These are phyloP conservation scores for Notarius lentiginosus DNA, from an alignment of 2,113 vertebrate genomes.

Conservation along the genomic window DNA sequence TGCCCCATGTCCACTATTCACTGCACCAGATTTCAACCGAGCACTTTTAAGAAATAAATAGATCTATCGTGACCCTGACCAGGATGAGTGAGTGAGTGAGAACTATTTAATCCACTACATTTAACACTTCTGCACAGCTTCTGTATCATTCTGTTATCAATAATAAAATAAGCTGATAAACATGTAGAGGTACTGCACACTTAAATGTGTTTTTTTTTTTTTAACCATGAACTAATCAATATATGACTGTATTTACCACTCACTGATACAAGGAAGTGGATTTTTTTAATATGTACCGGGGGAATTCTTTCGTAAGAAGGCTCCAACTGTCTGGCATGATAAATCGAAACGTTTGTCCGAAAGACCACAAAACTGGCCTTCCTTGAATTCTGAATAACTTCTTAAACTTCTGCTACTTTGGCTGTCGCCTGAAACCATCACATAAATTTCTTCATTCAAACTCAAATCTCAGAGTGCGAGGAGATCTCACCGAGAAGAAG, in stretches of 20 bases:
- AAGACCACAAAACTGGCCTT: background rate
- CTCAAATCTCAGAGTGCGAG: background rate
- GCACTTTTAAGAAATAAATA: background rate
- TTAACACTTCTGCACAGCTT: background rate
- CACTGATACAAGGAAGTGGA: too few species aligned
- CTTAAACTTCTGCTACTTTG: background rate
- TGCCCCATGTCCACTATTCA: background rate
- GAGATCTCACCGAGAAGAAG: constrained; percentile 88
- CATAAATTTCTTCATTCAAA: background rate
- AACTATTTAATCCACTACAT: background rate
- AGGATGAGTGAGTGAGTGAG: background rate
- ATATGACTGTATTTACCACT: too few species aligned
- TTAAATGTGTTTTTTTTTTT: background rate
- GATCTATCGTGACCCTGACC: too few species aligned
- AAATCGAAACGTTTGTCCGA: background rate
- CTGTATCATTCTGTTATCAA: background rate
- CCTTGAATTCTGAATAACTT: background rate
- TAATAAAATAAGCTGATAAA: background rate
- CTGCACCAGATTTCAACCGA: background rate
- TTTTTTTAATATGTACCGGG: too few species aligned
- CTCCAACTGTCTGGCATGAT: too few species aligned
- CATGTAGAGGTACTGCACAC: background rate
- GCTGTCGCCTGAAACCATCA: background rate
- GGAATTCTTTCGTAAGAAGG: too few species aligned
- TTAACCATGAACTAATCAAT: too few species aligned